A percentile compares a stretch with the other conserved stretches of the same genome.
Conservation (phyloP, 2,888 invertebrate species). For the Xestia sexstrigata region DNA sequence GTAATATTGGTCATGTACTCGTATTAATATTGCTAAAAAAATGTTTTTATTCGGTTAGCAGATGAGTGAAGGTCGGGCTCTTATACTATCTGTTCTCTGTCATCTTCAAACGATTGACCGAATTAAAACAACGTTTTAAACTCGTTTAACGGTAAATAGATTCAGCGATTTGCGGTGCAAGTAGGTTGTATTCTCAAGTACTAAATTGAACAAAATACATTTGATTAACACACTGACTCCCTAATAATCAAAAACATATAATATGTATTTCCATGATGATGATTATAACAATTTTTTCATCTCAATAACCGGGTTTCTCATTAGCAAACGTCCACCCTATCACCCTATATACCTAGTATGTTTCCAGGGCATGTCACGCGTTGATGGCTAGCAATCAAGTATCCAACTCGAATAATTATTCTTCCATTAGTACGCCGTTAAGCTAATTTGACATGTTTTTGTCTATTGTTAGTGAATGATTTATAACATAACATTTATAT, state of each 20-base stretch:
- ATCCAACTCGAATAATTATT: constrained; percentile 32
- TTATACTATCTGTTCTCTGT: background rate
- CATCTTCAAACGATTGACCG: background rate
- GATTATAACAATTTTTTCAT: background rate
- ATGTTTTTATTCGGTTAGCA: background rate
- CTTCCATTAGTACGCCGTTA: constrained; percentile 40
- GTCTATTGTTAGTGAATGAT: constrained; percentile 38
- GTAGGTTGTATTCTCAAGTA: background rate
- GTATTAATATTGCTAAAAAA: background rate
- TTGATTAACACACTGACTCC: too few relatives aligned
- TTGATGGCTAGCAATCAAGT: constrained; percentile 33
- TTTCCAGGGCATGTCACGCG: constrained; percentile 18
- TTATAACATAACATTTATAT: constrained; percentile 6
- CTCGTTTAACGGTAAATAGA: background rate
- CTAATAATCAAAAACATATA: background rate
- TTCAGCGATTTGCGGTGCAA: background rate
- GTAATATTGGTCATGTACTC: background rate
- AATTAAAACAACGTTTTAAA: background rate
- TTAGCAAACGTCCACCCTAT: constrained; percentile 23
- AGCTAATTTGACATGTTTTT: constrained; percentile 23
- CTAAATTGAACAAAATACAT: background rate
- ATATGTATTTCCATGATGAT: background rate
- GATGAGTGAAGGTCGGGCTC: background rate
- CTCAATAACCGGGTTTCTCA: constrained; percentile 8
- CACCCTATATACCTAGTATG: background rate